phyloP scores from a whole-genome alignment of 2,113 vertebrate species.

The Vulpes lagopus region DNA sequence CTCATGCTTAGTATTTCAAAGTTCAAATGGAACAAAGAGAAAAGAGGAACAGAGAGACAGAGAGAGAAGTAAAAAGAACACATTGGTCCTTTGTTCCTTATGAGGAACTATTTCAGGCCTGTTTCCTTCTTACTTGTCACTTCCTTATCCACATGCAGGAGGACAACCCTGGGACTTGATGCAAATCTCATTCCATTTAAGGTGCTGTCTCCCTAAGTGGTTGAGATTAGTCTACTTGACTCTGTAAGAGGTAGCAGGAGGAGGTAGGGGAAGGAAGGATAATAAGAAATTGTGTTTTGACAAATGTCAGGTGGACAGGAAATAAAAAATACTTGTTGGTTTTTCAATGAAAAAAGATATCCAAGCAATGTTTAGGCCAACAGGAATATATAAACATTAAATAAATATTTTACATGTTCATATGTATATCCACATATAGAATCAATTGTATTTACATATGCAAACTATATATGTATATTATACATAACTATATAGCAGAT shows the following conservation, averaged over 20 bases:
- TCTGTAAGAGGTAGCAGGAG: not conserved
- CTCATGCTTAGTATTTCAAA: not conserved
- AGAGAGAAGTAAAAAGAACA: not conserved
- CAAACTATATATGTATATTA: not conserved
- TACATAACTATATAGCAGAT: not conserved
- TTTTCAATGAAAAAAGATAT: not conserved
- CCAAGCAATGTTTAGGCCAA: not conserved
- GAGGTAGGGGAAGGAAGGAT: not conserved
- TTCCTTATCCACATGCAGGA: not conserved
- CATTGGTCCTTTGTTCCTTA: not conserved
- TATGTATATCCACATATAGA: not conserved
- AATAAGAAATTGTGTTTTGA: not conserved
- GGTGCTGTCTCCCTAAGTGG: not conserved
- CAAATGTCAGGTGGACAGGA: not conserved
- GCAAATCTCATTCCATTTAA: not conserved
- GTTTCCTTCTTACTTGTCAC: not conserved
- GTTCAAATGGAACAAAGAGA: not conserved
- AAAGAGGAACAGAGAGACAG: too few species aligned
- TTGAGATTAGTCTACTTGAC: too few species aligned
- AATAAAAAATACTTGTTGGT: not conserved
- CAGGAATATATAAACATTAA: not conserved
- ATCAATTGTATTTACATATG: not conserved
- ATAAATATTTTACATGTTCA: not conserved
- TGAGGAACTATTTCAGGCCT: too few species aligned
- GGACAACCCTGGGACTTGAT: not conserved